These are phyloP conservation scores for Prosopocoilus inquinatus DNA, from an alignment of 2,888 invertebrate species.

Conservation along the genomic window DNA sequence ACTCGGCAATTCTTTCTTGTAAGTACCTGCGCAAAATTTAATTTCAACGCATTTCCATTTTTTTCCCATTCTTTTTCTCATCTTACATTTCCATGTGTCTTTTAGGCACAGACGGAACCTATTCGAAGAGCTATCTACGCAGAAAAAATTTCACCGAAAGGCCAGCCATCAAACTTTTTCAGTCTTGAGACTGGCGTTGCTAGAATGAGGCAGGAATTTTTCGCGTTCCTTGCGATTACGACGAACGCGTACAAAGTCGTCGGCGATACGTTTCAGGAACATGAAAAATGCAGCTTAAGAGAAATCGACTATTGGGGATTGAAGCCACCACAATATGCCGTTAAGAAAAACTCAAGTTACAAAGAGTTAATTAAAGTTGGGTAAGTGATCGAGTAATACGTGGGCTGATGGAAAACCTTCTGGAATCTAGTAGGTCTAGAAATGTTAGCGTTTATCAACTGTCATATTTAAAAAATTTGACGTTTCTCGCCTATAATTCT, in stretches of 20 bases:
- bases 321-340: constrained; percentile 56
- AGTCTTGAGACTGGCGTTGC: constrained; percentile 60
- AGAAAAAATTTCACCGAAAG: constrained; percentile 63
- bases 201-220: constrained; percentile 59
- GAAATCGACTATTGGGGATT: constrained; percentile 59
- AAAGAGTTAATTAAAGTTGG: constrained; percentile 57
- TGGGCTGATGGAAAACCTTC: no score
- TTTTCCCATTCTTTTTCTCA: neutral
- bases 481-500: no score
- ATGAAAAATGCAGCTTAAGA: constrained; percentile 68
- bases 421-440: no score
- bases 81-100: neutral
- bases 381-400: constrained; percentile 39
- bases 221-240: constrained; percentile 67
- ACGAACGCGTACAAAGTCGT: constrained; percentile 66
- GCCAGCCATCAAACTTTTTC: constrained; percentile 58
- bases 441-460: no score
- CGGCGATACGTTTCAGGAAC: constrained; percentile 64
- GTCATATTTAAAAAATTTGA: no score
- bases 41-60: neutral
- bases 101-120: constrained; percentile 63
- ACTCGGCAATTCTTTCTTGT: constrained; percentile 64
- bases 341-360: constrained; percentile 55
- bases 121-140: constrained; percentile 61
- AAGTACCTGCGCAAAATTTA: no score